Percentiles rank a stretch among this genome's conserved stretches.
Evolutionary conservation across 2,797 vertebrate genomes (phyloP).

Genomic region (Gambusia yucatana): DNA sequence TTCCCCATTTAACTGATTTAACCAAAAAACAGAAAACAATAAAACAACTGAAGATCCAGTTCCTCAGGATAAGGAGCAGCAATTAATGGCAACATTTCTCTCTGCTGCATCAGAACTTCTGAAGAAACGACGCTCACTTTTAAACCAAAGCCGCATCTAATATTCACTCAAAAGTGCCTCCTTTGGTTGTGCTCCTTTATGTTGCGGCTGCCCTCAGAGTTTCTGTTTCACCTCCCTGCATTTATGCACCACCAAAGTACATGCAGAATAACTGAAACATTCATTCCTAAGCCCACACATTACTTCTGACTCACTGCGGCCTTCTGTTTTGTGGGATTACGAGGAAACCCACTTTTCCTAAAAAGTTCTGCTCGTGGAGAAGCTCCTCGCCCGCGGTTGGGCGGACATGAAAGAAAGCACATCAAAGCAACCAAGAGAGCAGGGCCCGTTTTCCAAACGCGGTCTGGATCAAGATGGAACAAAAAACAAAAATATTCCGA

Average conservation of each 20-base stretch:
- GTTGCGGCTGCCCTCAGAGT: slow-evolving; percentile 22
- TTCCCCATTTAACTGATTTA: not conserved
- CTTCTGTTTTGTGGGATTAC: slow-evolving; percentile 1
- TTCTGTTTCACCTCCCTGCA: slow-evolving; percentile 29
- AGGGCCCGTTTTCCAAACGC: not conserved
- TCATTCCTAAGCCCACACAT: slow-evolving; percentile 26
- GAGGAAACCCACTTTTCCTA: slow-evolving; percentile 13
- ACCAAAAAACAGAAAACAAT: not conserved
- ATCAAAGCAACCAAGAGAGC: not conserved
- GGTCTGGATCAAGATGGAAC: slow-evolving; percentile 24
- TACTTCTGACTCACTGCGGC: slow-evolving; percentile 36
- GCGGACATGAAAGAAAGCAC: not conserved
- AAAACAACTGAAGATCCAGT: not conserved
- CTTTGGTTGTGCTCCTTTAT: slow-evolving; percentile 21
- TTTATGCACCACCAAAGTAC: slow-evolving; percentile 21
- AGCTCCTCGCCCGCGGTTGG: slow-evolving; percentile 16
- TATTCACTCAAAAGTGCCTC: slow-evolving; percentile 33
- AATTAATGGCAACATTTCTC: slow-evolving; percentile 36
- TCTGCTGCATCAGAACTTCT: not conserved
- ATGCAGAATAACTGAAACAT: slow-evolving; percentile 13
- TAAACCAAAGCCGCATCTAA: slow-evolving; percentile 33
- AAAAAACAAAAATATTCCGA: slow-evolving; percentile 33
- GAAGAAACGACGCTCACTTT: slow-evolving; percentile 10
- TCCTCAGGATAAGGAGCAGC: slow-evolving; percentile 17
- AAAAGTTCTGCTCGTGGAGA: slow-evolving; percentile 26